Conservation (phyloP, 1,140 invertebrate species). For the Cardiocondyla obscurior region DNA sequence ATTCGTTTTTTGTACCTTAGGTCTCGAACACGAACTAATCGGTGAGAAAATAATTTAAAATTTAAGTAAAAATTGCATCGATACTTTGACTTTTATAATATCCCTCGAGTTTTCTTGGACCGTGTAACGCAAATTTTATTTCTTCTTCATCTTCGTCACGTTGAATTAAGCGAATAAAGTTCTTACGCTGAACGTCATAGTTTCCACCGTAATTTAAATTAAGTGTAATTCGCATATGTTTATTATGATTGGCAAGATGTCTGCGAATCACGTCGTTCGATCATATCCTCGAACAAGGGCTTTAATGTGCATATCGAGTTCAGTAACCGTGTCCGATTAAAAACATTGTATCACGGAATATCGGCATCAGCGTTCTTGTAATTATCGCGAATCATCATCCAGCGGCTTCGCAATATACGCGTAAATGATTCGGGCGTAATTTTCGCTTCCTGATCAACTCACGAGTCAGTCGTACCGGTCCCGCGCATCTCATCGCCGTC, state of each 20-base stretch:
- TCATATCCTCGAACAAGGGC: background rate
- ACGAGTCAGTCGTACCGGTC: background rate
- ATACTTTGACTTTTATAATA: background rate
- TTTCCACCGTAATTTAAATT: background rate
- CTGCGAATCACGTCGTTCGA: background rate
- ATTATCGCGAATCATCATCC: constrained; percentile 18
- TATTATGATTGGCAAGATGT: background rate
- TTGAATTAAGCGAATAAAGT: background rate
- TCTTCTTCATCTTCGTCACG: background rate
- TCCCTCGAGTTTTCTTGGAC: background rate
- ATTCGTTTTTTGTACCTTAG: background rate
- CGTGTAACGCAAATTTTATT: background rate
- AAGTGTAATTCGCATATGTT: background rate
- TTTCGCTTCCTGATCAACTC: constrained; percentile 15
- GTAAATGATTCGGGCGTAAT: constrained; percentile 18
- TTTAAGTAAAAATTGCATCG: background rate
- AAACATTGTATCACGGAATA: background rate
- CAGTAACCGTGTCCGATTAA: constrained; percentile 21
- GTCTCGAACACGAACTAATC: background rate
- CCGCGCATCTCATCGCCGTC: background rate
- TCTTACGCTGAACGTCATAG: background rate
- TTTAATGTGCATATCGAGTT: background rate
- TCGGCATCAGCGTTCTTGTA: background rate
- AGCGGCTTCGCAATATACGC: background rate
- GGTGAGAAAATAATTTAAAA: background rate